phyloP scores from a whole-genome alignment of 2,797 vertebrate genomes.

The Peromyscus aztecus region DNA sequence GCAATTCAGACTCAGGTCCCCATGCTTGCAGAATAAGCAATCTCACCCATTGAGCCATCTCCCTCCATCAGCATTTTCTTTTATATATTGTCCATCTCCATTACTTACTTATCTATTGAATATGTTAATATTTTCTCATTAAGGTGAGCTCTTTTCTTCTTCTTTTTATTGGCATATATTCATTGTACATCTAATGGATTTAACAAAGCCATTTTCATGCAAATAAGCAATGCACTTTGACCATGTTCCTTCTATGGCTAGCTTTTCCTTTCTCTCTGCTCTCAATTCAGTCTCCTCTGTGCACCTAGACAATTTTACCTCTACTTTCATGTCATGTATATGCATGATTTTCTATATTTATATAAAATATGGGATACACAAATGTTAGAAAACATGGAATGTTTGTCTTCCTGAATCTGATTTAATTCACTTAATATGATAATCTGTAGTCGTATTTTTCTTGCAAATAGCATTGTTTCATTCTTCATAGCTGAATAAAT shows the following conservation, averaged over 20 bases:
- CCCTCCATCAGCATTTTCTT: conserved; percentile 10
- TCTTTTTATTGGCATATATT: not conserved
- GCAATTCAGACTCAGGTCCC: not conserved
- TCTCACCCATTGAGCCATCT: not conserved
- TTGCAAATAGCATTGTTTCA: not conserved
- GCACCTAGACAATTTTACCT: not conserved
- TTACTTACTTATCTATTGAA: conserved; percentile 2
- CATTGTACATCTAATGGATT: not conserved
- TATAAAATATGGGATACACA: not conserved
- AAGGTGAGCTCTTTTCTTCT: not conserved
- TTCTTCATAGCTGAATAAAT: not conserved
- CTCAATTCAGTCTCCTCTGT: not conserved
- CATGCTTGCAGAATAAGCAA: not conserved
- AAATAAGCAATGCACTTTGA: not conserved
- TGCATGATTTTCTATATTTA: not conserved
- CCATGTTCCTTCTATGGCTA: not conserved
- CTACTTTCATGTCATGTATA: not conserved
- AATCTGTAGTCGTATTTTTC: not conserved
- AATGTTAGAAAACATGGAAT: not conserved
- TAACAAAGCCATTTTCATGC: not conserved
- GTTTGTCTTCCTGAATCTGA: not conserved
- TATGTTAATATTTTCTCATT: not conserved
- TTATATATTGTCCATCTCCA: conserved; percentile 45
- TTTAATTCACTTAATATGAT: not conserved
- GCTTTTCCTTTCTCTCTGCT: not conserved